Evolutionary conservation across 1,140 invertebrate species (phyloP).

Genomic region (Lysiphlebus fabarum): DNA sequence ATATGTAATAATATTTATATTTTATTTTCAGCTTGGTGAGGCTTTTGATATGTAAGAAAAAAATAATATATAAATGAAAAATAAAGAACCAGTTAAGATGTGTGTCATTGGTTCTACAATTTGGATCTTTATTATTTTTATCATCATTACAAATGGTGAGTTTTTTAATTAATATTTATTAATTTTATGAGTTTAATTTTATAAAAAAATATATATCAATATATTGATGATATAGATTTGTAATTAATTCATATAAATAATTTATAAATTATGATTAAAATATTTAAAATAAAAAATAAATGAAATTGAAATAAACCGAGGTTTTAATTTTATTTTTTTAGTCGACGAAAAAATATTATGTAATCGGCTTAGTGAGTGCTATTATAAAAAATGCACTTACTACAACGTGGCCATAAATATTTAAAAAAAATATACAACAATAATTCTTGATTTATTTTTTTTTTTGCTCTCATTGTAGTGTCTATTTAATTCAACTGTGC

Average conservation of each 20-base stretch:
- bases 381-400: background rate
- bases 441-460: no score
- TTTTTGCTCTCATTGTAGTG: no score
- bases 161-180: no score
- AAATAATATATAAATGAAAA: slow-evolving; percentile 30
- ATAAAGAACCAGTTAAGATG: slow-evolving; percentile 37
- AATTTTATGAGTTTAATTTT: no score
- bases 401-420: background rate
- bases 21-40: slow-evolving; percentile 28
- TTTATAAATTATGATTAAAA: background rate
- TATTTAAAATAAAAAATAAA: slow-evolving; percentile 3
- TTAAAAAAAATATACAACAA: no score
- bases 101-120: slow-evolving; percentile 37
- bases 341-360: no score
- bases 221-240: no score
- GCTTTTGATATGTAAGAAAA: slow-evolving; percentile 35
- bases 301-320: background rate
- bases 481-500: no score
- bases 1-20: background rate
- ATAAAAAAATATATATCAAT: no score
- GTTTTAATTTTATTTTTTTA: background rate
- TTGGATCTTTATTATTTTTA: slow-evolving; percentile 41
- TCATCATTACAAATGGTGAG: slow-evolving; percentile 45
- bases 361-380: background rate
- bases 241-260: no score